Evolutionary conservation across 92 coral and sea anemone genomes (phyloP).

Genomic region (Parazoanthus darwini): DNA sequence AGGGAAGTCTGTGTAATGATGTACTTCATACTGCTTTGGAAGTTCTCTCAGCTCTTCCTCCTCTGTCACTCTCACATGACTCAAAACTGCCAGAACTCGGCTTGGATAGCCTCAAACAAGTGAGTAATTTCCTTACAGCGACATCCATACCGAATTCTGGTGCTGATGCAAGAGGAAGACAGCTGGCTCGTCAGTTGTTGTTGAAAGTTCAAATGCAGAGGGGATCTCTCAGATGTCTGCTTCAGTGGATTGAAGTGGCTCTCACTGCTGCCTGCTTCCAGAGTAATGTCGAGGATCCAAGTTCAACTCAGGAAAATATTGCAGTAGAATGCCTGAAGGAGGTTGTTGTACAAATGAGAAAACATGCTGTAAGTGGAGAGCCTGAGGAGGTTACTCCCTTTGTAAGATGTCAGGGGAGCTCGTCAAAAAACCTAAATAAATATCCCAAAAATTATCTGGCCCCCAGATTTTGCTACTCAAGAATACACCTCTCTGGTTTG

Average conservation of each 20-base stretch:
- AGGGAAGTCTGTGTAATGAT: constrained; percentile 74
- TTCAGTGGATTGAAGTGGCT: constrained; percentile 81
- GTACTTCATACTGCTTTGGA: constrained; percentile 71
- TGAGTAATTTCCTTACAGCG: constrained; percentile 63
- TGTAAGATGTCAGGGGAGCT: too few relatives aligned
- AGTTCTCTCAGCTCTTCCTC: constrained; percentile 75
- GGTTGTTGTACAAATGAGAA: constrained; percentile 63
- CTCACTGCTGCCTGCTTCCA: constrained; percentile 46
- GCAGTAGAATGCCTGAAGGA: constrained; percentile 64
- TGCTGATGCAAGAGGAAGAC: constrained; percentile 70
- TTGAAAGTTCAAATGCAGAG: constrained; percentile 61
- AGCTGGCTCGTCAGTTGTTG: constrained; percentile 70
- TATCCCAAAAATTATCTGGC: too few relatives aligned
- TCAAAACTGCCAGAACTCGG: constrained; percentile 81
- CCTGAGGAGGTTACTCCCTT: too few relatives aligned
- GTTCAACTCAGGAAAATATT: constrained; percentile 36
- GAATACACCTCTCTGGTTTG: too few relatives aligned
- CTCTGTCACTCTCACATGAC: constrained; percentile 71
- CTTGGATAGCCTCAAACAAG: constrained; percentile 62
- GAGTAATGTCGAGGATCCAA: constrained; percentile 2
- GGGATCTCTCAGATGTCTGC: constrained; percentile 67
- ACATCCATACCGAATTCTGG: constrained; percentile 56
- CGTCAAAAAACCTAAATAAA: too few relatives aligned
- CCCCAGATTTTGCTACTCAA: too few relatives aligned
- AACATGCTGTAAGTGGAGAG: constrained; percentile 56